Conservation (phyloP, 2,113 vertebrate species). For the Antigone vipio region DNA sequence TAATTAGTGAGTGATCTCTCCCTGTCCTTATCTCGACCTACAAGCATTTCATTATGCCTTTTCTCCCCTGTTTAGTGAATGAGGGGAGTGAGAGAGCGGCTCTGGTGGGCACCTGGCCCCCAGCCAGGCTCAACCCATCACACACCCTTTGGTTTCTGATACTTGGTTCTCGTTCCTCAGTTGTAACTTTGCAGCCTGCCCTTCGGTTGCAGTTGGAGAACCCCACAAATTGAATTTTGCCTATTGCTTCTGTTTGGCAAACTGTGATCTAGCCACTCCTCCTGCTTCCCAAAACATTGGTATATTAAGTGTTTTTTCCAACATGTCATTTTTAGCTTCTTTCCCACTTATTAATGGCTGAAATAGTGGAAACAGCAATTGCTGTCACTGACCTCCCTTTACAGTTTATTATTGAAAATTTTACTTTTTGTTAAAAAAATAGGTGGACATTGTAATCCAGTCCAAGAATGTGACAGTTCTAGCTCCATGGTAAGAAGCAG, state of each 20-base stretch:
- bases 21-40: too few species aligned
- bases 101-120: too few species aligned
- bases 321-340: not conserved
- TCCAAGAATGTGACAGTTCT: not conserved
- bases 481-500: not conserved
- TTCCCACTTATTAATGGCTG: not conserved
- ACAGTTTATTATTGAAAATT: not conserved
- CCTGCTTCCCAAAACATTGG: not conserved
- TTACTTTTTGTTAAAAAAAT: not conserved
- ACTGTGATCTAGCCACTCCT: not conserved
- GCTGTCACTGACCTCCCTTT: not conserved
- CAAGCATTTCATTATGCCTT: too few species aligned
- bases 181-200: not conserved
- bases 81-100: too few species aligned
- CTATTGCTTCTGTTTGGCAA: not conserved
- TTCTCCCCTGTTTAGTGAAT: too few species aligned
- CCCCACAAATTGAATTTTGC: not conserved
- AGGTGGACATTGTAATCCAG: not conserved
- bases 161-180: not conserved
- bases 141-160: not conserved
- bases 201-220: not conserved
- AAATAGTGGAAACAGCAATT: not conserved
- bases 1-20: too few species aligned
- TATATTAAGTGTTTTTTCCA: not conserved
- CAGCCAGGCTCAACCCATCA: too few species aligned